Conservation (phyloP, 2,113 vertebrate species). For the Piprites chloris region DNA sequence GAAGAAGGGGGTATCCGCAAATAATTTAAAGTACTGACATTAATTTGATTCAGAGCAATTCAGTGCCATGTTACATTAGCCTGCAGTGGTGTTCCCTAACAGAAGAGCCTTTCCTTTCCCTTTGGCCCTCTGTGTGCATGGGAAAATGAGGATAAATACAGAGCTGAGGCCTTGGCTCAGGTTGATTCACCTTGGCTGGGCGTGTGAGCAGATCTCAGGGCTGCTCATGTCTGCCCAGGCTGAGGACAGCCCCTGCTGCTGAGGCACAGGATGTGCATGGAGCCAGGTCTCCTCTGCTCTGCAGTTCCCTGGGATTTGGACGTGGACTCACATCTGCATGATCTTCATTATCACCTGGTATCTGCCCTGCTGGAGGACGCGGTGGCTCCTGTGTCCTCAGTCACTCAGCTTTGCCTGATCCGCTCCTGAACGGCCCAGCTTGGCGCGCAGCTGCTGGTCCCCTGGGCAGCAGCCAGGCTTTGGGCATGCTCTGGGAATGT, state of each 20-base stretch:
- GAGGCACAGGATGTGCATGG: rapidly evolving
- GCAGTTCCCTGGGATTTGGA: neutral
- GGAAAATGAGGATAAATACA: neutral
- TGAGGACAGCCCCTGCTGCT: neutral
- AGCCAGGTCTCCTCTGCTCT: neutral
- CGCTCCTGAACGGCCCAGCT: rapidly evolving
- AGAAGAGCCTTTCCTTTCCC: neutral
- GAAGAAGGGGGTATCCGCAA: neutral
- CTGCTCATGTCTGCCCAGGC: neutral
- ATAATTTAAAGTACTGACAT: neutral
- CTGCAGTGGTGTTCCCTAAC: neutral
- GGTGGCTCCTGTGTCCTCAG: neutral
- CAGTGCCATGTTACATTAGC: neutral
- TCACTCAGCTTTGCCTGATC: neutral
- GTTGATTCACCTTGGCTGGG: neutral
- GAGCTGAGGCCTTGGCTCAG: neutral
- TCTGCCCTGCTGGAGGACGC: neutral
- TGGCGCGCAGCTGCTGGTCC: neutral
- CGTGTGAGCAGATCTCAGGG: neutral
- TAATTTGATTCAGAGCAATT: conserved; percentile 3
- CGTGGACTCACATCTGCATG: rapidly evolving
- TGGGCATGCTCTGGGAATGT: neutral
- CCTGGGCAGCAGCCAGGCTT: neutral
- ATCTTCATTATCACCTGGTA: neutral
- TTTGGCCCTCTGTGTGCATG: neutral